Evolutionary conservation across 30 jellyfish, hydroid and myxozoan genomes (phyloP), one percentile per base, ranked within the genome.

Genomic region (Rhopilema esculentum): DNA sequence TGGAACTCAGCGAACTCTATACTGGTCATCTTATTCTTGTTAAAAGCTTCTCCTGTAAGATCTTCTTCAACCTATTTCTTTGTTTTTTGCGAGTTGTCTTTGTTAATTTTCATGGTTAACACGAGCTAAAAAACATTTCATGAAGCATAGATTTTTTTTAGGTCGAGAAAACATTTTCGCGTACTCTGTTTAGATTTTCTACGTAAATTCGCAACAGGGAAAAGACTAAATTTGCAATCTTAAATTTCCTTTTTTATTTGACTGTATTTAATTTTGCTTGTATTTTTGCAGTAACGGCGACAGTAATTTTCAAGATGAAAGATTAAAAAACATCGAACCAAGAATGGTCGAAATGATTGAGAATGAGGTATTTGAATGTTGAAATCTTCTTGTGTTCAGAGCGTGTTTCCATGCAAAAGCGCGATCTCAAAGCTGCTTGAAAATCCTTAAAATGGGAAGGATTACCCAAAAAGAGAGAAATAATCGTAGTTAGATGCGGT

Each of bases 331-430:
- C 70, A 79, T 94, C 20, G 98, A 94, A 16, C 97, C 97, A 9
- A 50, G 87, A 62, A 89, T 97, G 98, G 69, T 97, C 57, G 99
- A 93, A 79, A 98, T 97, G 83, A 97, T 97, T 72, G 98, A 92
- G 82, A 97, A 97, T 79, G 99, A 97, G 97, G 99, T 97, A 51
- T 27, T 17, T n/a, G n/a, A n/a, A 27, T 40, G 6, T 40, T 12
- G 57, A 40, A 2, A 40, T 40, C 6, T 2, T 40, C 57, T 12
- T 40, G 6, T 40, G 57, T 2, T 40, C 57, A 12, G 57, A 40
- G 12, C 9, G 12, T 40, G 6, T 6, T 12, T 2, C 6, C 6
- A 40, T 40, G 57, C 57, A 40, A 40, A 12, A 12, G 6, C 12
- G 57, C 57, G 57, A 40, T 40, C 12, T 6, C 57, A 6, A 40